Evolutionary conservation across 2,888 invertebrate species (phyloP), one percentile per base, ranked within the genome.

Genomic region (Leptogaster cylindrica): DNA sequence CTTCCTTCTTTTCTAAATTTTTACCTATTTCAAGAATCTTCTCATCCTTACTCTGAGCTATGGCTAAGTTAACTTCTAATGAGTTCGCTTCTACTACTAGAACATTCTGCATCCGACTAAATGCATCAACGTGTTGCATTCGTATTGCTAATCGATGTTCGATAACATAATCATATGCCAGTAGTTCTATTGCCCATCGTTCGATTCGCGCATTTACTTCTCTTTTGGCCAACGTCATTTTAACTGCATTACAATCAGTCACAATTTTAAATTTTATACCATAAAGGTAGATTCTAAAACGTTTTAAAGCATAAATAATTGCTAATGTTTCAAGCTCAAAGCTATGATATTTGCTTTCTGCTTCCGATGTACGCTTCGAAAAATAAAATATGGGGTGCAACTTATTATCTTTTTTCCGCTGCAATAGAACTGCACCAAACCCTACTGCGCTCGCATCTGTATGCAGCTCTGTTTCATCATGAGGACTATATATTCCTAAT

Each of bases 91-190:
- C 44, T 0, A 44, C 10, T 6, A 44, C 1, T 1, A 46, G n/a
- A 4, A 63, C 23, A n/a, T 63, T 46, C 6, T 18, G 10, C 2
- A 18, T 39, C 27, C 74, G 61, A 55, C 76, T 76, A 16, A 76
- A 61, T 4, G 75, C 74, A 68, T 77, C 75, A 1, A 74, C 75
- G 69, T 77, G 76, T 18, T 41, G 51, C 77, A 76, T 77, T 44
- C 68, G 68, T 44, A 64, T 63, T n/a, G 44, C 66, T 46, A 67
- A 28, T 23, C 72, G 36, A 69, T 73, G 73, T 52, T 72, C 71
- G 7, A 73, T 69, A 14, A 14, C 20, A 68, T 72, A 72, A 65
- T 72, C 66, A 33, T 63, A 73, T 18, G 68, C 70, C 63, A 71
- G 68, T 0, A 73, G 25, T 48, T 72, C 66, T 39, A 73, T 63